Percentiles rank a stretch among this genome's conserved stretches.
These are phyloP conservation scores for Cynaeus angustus DNA, from an alignment of 2,888 invertebrate species.

Conservation along the genomic window DNA sequence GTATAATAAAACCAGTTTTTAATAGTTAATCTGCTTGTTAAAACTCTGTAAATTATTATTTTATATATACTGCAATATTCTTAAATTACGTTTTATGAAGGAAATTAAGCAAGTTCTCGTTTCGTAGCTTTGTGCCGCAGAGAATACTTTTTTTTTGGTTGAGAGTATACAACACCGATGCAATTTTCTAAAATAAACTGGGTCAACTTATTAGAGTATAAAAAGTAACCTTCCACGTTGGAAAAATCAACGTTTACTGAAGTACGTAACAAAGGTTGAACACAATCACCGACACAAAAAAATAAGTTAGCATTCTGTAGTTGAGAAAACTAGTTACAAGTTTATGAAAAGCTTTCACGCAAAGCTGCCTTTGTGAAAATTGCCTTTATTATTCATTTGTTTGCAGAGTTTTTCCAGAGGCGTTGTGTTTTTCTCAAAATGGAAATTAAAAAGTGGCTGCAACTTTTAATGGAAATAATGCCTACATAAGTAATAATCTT, in stretches of 20 bases:
- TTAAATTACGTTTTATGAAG: too few relatives aligned
- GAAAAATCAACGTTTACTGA: slow-evolving; percentile 16
- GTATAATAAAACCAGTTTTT: too few relatives aligned
- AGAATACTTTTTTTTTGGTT: neutral
- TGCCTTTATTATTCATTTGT: slow-evolving; percentile 40
- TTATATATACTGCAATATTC: too few relatives aligned
- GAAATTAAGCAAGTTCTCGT: neutral
- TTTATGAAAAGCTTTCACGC: slow-evolving; percentile 48
- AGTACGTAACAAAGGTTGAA: slow-evolving; percentile 37
- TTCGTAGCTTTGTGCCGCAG: neutral
- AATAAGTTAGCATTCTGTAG: slow-evolving; percentile 37
- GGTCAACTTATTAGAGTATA: slow-evolving; percentile 41
- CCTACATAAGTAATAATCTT: slow-evolving; percentile 34
- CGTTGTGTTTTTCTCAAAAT: slow-evolving; percentile 16
- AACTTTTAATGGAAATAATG: slow-evolving; percentile 17
- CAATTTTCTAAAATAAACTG: slow-evolving; percentile 31
- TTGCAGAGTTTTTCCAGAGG: slow-evolving; percentile 13
- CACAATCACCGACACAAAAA: slow-evolving; percentile 38
- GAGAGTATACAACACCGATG: slow-evolving; percentile 5
- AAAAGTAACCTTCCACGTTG: slow-evolving; percentile 24
- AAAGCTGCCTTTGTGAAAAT: slow-evolving; percentile 41
- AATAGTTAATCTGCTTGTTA: too few relatives aligned
- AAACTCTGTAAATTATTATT: too few relatives aligned
- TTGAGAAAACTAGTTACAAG: slow-evolving; percentile 47
- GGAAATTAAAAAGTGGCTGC: slow-evolving; percentile 25